Conservation (phyloP, 2,888 invertebrate species). For the Tenthredo distinguenda region DNA sequence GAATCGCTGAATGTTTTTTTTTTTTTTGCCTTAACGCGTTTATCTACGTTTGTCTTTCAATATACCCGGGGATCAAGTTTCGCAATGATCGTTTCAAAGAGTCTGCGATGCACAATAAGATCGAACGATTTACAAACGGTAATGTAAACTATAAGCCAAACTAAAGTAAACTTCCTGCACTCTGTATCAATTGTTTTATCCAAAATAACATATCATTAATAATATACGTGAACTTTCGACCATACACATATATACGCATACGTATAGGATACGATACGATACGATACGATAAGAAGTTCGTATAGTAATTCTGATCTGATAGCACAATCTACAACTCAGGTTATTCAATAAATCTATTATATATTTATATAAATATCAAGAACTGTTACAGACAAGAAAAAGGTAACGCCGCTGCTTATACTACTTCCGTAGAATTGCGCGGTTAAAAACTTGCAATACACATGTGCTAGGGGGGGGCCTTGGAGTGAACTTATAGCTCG, state of each 20-base stretch:
- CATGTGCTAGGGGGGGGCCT: constrained; percentile 25
- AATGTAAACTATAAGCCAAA: background rate
- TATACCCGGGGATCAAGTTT: constrained; percentile 13
- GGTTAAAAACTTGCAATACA: constrained; percentile 37
- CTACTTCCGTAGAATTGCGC: constrained; percentile 40
- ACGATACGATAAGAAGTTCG: background rate
- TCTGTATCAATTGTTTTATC: background rate
- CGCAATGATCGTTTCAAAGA: constrained; percentile 13
- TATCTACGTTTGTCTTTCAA: background rate
- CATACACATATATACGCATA: background rate
- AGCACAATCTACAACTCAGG: constrained; percentile 4
- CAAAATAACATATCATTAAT: background rate
- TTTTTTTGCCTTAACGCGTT: background rate
- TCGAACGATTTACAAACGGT: background rate
- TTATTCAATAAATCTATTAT: background rate
- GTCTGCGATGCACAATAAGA: background rate
- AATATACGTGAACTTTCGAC: background rate
- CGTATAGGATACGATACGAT: background rate
- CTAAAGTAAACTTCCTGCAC: constrained; percentile 18
- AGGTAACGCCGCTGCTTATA: background rate
- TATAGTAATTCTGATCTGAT: background rate
- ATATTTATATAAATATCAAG: constrained; percentile 6
- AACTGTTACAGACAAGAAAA: background rate
- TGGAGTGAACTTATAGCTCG: constrained; percentile 43
- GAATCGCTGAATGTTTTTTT: background rate